Evolutionary conservation across 2,113 vertebrate genomes (phyloP), one percentile per base, ranked within the genome.

Genomic region (Edolisoma coerulescens): DNA sequence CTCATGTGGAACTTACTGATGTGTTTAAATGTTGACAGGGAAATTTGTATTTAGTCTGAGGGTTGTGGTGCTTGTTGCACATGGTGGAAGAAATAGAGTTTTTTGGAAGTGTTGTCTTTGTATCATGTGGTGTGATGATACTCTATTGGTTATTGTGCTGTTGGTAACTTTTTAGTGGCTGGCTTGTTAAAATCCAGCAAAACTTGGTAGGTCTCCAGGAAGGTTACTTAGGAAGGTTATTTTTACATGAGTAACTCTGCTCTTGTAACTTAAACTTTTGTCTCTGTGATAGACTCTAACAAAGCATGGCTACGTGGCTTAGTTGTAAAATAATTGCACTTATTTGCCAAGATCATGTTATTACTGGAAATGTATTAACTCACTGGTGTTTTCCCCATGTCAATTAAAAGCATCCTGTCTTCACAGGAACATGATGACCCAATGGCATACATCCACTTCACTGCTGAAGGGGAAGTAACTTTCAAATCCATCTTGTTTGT

Each of bases 401-500:
- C 21, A 57, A 4, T 22, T 86, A 19, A 56, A 78, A 93, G 14
- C 39, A 37, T 39, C 42, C 3, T 92, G 2, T 79, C 68, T 64
- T 44, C 57, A n/a, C 92, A 99, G 99, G 99, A 99, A 60, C 98
- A 88, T 0, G 99, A 99, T 37, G 98, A 99, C 45, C 99, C 99
- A 4, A 93, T 99, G 97, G 95, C 98, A 89, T 98, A 99, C 74
- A 99, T 99, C 97, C 99, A 99, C 96, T 99, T 99, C 81, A 99
- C 99, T 57, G 99, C 99, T 93, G 99, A 99, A 97, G 99, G 99
- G 20, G 99, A 99, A 95, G 99, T 99, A 49, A 99, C 99, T 75
- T 99, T 99, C 96, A 99, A 99, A 94, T 99, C 99, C 23, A 99
- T 99, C 93, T 97, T 99, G 87, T 99, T 99, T 65, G 97, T 99